Percentiles rank a stretch among this genome's conserved stretches.
phyloP scores from a whole-genome alignment of 2,797 vertebrate species.

The Uromys caudimaculatus region DNA sequence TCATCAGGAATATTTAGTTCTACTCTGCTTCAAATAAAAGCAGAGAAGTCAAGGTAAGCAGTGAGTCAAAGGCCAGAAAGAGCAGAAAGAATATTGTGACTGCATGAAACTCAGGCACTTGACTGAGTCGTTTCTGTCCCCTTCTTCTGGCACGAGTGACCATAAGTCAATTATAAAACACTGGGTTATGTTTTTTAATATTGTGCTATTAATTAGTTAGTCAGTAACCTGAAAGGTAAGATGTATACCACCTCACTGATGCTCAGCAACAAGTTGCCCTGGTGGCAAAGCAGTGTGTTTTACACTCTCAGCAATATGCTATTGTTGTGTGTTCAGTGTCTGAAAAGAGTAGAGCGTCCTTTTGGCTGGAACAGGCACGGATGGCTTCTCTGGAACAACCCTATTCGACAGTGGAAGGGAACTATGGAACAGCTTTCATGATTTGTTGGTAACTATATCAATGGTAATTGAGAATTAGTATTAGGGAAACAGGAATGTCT shows the following conservation, averaged over 20 bases:
- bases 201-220: background rate
- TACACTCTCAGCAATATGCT: background rate
- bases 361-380: background rate
- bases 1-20: slow-evolving; percentile 39
- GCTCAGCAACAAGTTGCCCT: background rate
- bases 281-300: background rate
- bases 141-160: background rate
- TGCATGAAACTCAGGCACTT: background rate
- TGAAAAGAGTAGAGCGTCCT: background rate
- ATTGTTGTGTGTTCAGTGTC: background rate
- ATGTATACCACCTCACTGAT: background rate
- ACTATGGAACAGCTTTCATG: background rate
- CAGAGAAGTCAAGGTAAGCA: background rate
- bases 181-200: background rate
- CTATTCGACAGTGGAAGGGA: background rate
- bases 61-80: background rate
- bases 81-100: background rate
- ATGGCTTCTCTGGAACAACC: background rate
- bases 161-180: background rate
- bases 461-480: background rate
- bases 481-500: slow-evolving; percentile 20
- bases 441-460: background rate
- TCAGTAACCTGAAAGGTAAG: slow-evolving; percentile 2
- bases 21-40: slow-evolving; percentile 41
- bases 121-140: background rate